Evolutionary conservation across 1,140 invertebrate species (phyloP).

Genomic region (Drosophila watanabei): DNA sequence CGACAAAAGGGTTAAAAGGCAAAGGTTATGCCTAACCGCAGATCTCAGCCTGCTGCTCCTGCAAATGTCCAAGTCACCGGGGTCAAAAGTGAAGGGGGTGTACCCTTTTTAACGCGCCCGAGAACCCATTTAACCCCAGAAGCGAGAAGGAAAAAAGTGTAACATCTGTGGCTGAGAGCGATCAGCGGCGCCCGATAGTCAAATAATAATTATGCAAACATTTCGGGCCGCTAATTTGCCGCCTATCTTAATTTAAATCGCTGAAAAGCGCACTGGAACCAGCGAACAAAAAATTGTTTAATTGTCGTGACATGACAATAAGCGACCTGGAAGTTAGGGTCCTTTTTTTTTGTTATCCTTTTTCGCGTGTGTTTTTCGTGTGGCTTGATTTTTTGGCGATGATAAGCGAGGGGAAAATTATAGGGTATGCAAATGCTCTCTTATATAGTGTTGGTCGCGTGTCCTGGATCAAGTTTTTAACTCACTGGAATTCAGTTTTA

Average conservation of each 20-base stretch:
- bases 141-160: slow-evolving; percentile 37
- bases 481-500: slow-evolving; percentile 34
- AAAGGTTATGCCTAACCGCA: slow-evolving; percentile 74
- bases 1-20: slow-evolving; percentile 70
- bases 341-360: slow-evolving; percentile 39
- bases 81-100: slow-evolving; percentile 37
- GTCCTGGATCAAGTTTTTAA: slow-evolving; percentile 55
- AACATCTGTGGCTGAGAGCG: slow-evolving; percentile 73
- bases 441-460: slow-evolving; percentile 62
- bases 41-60: slow-evolving; percentile 29
- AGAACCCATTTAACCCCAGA: slow-evolving; percentile 48
- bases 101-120: slow-evolving; percentile 43
- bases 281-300: slow-evolving; percentile 63
- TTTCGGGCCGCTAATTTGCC: slow-evolving; percentile 81
- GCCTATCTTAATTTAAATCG: slow-evolving; percentile 83
- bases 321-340: slow-evolving; percentile 77
- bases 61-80: slow-evolving; percentile 72
- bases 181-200: slow-evolving; percentile 67
- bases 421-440: slow-evolving; percentile 79
- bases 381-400: slow-evolving; percentile 69
- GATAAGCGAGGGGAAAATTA: slow-evolving; percentile 70
- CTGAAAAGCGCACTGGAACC: slow-evolving; percentile 72
- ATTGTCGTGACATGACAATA: slow-evolving; percentile 82
- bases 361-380: slow-evolving; percentile 62
- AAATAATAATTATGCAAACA: slow-evolving; percentile 81